A percentile compares a stretch with the other conserved stretches of the same genome.
Conservation (phyloP, 2,888 invertebrate species). For the Drosophila flavopinicola region DNA sequence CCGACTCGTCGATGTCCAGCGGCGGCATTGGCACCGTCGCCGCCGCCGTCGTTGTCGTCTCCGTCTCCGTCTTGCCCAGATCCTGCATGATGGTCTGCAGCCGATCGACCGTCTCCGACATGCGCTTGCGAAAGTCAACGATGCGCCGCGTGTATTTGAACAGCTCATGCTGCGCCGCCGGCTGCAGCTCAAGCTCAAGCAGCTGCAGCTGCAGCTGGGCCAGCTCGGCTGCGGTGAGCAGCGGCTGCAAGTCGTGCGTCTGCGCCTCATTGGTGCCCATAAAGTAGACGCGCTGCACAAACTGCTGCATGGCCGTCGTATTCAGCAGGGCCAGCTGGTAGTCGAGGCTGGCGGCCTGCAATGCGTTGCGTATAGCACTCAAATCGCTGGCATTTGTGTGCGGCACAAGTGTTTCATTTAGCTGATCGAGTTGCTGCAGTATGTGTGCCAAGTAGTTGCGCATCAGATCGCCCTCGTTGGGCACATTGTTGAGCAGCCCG, state of each 20-base stretch:
- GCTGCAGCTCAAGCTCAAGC: constrained; percentile 31
- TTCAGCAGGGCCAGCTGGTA: constrained; percentile 65
- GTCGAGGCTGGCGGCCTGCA: constrained; percentile 27
- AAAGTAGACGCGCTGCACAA: constrained; percentile 68
- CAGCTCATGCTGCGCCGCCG: constrained; percentile 47
- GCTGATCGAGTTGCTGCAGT: constrained; percentile 26
- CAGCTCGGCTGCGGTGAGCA: constrained; percentile 68
- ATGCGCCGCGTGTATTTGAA: constrained; percentile 76
- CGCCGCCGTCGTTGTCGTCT: neutral
- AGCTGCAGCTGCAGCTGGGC: constrained; percentile 18
- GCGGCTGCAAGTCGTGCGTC: constrained; percentile 43
- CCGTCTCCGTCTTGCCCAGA: constrained; percentile 19
- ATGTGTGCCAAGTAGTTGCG: constrained; percentile 45
- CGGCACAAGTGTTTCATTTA: constrained; percentile 12
- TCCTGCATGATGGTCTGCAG: constrained; percentile 77
- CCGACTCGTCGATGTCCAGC: neutral
- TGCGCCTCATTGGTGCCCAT: constrained; percentile 65
- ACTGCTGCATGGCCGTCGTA: constrained; percentile 79
- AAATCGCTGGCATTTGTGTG: constrained; percentile 12
- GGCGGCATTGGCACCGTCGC: constrained; percentile 10
- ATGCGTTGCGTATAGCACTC: constrained; percentile 44
- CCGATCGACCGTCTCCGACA: constrained; percentile 80
- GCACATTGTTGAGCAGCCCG: constrained; percentile 58
- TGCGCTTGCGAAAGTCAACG: constrained; percentile 75
- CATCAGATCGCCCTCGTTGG: constrained; percentile 48